Evolutionary conservation across 2,797 vertebrate species (phyloP), one percentile per base, ranked within the genome.

Genomic region (Melanotaenia pygmaea): DNA sequence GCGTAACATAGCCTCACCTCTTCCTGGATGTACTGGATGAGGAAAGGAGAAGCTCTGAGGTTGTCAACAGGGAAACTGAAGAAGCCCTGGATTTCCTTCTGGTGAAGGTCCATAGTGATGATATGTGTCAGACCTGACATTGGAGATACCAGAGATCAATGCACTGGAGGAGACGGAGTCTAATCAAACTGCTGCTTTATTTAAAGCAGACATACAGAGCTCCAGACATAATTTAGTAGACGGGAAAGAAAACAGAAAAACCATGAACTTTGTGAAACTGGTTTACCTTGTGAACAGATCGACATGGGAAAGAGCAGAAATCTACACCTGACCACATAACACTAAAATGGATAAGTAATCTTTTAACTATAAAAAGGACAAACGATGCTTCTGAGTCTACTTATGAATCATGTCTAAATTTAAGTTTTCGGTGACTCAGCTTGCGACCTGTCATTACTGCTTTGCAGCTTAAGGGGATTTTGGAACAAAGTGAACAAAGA

Each of bases 51-150:
- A 60, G 97, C 98, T 86, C 98, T 94, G 80, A 99, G 94, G 91
- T 99, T 99, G 92, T 99, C 98, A 57, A 99, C 97, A 0, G 98
- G 98, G 82, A 99, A 98, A 84, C 92, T 97, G 91, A 99, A 99
- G 94, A 99, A 99, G 79, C 98, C 98, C 88, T 99, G 98, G 76
- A 99, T 99, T 90, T 99, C 98, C 87, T 99, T 99, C 86, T 99
- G 98, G 81, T 99, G 98, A 68, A 99, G 96, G 83, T 99, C 98
- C 98, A 99, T 98, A n/a, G 98, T 99, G 92, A 99, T 99, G 80
- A 99, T 97, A 86, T 99, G 98, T 43, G 96, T 97, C 72, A 99
- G 91, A 64, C 98, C 98, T 99, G 92, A 38, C 82, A 67, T 20
- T 38, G 0, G n/a, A 80, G 34, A 70, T 0, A 64, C 1, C 68